Evolutionary conservation across 2,797 vertebrate genomes (phyloP), one percentile per base, ranked within the genome.

Genomic region (Neoniphon sammara): DNA sequence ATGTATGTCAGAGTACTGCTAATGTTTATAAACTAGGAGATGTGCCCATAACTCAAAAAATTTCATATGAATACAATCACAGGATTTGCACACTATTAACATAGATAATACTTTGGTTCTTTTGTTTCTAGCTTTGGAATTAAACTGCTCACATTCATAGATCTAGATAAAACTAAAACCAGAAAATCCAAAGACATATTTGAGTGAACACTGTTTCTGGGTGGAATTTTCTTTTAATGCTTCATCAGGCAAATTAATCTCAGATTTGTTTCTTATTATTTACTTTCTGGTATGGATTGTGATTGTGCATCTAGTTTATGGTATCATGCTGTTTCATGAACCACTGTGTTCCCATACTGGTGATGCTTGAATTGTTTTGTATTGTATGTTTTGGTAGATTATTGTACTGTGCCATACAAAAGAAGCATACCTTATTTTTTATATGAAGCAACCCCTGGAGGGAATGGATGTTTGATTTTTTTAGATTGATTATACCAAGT

Each of bases 181-280:
- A 50, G 2, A 39, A 59, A 52, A 53, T 27, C 39, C 25, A 49
- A 75, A 27, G 21, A 66, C 47, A 42, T 59, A 66, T 47, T 59
- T 20, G 31, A 59, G 53, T 64, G 44, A 58, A 9, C 34, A 25
- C 12, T 66, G 59, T 23, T 66, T 69, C 55, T 36, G 53, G 46
- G n/a, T 74, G 63, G 72, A 70, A 55, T 68, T 78, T 42, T 9
- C 64, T 65, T 8, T 75, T 72, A 30, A 50, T 69, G 46, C 63
- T 14, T 50, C 18, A 11, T 66, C 31, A 57, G 14, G 57, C 67
- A 76, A 60, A 9, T 8, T 20, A 34, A 54, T 30, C 9, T 73
- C n/a, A 63, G 30, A 65, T 58, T 49, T 36, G 27, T 64, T 63
- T 63, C 66, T 46, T 2, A 42, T 55, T 5, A 59, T n/a, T 59